A percentile compares a stretch with the other conserved stretches of the same genome.
Evolutionary conservation across 2,888 invertebrate genomes (phyloP).

Genomic region (Myopa tessellatipennis): DNA sequence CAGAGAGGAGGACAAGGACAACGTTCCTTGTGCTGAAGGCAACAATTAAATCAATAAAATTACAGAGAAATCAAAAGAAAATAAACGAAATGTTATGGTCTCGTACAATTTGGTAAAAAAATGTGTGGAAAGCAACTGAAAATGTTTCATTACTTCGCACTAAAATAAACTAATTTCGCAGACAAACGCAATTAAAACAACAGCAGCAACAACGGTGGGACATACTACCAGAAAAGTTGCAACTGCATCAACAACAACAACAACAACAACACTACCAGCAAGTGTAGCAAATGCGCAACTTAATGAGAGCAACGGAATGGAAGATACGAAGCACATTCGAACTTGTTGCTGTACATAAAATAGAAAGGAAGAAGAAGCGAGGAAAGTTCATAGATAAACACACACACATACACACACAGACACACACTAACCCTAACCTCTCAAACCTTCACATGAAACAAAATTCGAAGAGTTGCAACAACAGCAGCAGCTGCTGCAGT

Average conservation of each 20-base stretch:
- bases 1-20: too few species aligned
- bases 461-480: too few species aligned
- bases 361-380: background rate
- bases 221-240: too few species aligned
- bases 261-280: background rate
- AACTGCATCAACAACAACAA: too few species aligned
- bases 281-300: background rate
- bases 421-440: too few species aligned
- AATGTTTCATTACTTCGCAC: background rate
- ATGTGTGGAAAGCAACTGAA: background rate
- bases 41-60: too few species aligned
- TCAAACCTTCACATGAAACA: too few species aligned
- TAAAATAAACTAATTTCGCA: background rate
- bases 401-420: background rate
- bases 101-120: background rate
- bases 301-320: background rate
- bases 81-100: too few species aligned
- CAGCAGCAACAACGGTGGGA: background rate
- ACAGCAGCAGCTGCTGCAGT: too few species aligned
- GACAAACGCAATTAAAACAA: background rate
- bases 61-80: too few species aligned
- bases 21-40: too few species aligned
- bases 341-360: background rate
- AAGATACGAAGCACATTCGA: background rate
- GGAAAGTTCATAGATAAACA: background rate